Evolutionary conservation across 2,888 invertebrate genomes (phyloP), one percentile per base, ranked within the genome.

Genomic region (Luperina nickerlii): DNA sequence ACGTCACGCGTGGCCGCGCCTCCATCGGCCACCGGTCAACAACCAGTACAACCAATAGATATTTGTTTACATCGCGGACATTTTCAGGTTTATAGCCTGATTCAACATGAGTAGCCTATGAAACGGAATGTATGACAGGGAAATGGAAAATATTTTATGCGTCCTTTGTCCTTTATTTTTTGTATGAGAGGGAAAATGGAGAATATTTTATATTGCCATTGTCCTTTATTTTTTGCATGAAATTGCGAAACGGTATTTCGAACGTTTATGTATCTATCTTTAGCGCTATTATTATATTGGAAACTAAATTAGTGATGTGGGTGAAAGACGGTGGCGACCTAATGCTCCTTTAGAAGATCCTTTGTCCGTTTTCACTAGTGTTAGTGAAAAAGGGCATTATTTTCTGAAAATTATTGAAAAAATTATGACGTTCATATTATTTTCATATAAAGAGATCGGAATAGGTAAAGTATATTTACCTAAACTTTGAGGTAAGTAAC

Each of bases 1-100:
- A 78, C 79, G 84, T 71, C 76, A 87, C 88, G 90, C 88, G 74
- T 85, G 79, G 73, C 74, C 85, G 79, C 76, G 74, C 76, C 74
- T 81, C 54, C 73, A 67, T 18, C 77, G 45, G 32, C 78, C 78
- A 78, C 54, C 78, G 78, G 77, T 68, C 74, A 84, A 73, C 75
- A 73, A 76, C 84, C 71, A 87, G 81, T 75, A 73, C 75, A 63
- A 74, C 84, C 67, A 83, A 81, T 79, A 87, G 84, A 84, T 84
- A 87, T 84, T 84, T 84, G 73, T 85, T 84, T 76, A 74, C 87
- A 71, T 51, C 63, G 70, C 48, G 60, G 70, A 83, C 54, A 74
- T 74, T 45, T 71, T 65, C 69, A 79, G 67, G 63, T 76, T 76
- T 74, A 87, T 51, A 51, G 72, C n/a, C 79, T 32, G 62, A 63